Conservation (phyloP, 2,797 vertebrate species). For the Arrhamphus sclerolepis region DNA sequence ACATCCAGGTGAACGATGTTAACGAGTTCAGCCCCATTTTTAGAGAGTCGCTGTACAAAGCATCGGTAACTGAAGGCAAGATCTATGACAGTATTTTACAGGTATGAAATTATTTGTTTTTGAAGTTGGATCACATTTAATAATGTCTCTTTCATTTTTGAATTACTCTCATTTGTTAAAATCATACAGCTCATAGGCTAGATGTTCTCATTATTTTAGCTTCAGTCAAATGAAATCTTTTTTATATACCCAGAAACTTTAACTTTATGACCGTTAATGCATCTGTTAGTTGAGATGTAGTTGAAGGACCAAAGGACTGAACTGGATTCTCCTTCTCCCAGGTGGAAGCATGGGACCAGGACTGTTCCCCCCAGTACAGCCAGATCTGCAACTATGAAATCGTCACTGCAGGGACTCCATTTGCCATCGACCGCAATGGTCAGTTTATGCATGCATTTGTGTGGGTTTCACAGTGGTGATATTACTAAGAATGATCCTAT, state of each 20-base stretch:
- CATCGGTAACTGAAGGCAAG: slow-evolving; percentile 91
- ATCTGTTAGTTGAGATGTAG: not conserved
- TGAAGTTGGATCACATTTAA: not conserved
- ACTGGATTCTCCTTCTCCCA: slow-evolving; percentile 55
- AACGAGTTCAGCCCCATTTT: slow-evolving; percentile 95
- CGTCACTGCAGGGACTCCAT: slow-evolving; percentile 90
- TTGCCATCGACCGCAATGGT: slow-evolving; percentile 97
- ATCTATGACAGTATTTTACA: slow-evolving; percentile 96
- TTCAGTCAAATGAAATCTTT: too few species aligned
- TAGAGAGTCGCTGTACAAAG: slow-evolving; percentile 88
- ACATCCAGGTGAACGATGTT: slow-evolving; percentile 96
- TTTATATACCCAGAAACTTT: too few species aligned
- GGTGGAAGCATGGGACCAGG: slow-evolving; percentile 94
- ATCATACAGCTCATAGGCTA: too few species aligned
- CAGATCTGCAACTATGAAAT: slow-evolving; percentile 99
- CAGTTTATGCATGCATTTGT: slow-evolving; percentile 57
- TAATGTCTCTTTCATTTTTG: not conserved
- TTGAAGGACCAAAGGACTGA: not conserved
- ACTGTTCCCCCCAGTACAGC: slow-evolving; percentile 96
- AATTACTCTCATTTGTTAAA: too few species aligned
- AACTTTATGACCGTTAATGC: not conserved
- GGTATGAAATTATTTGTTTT: slow-evolving; percentile 40
- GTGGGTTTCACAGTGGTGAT: slow-evolving; percentile 1
- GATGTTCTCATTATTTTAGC: too few species aligned
- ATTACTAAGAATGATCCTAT: slow-evolving; percentile 20